Evolutionary conservation across 2,888 invertebrate species (phyloP), one percentile per base, ranked within the genome.

Genomic region (Hirtodrosophila histrioides): DNA sequence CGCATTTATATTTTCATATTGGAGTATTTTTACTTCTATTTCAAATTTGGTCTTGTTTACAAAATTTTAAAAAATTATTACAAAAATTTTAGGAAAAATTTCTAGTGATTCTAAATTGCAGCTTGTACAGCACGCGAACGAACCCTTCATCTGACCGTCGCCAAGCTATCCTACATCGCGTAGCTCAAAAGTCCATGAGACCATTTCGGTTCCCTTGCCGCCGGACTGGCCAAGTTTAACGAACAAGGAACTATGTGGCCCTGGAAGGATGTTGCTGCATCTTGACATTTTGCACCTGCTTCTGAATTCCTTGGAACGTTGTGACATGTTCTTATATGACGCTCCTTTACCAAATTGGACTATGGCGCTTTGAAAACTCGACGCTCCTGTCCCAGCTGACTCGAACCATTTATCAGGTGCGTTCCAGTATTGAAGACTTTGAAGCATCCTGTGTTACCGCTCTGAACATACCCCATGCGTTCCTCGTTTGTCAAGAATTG

Each of bases 301-400:
- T 4, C 4, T 6, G 27, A 27, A 17, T 1, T 17, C 3, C 27
- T 5, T 6, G 3, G 6, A 27, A 5, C 27, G 17, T 17, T 17
- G 17, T 6, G 5, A 3, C 4, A 27, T 27, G 51, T 37, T 4
- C 9, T 2, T 81, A 69, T n/a, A 4, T 45, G 0, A 0, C 12
- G 0, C 10, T 69, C 36, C 60, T 78, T 24, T 6, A 3, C 1
- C 5, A 43, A 4, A 24, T 81, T 5, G 6, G 35, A 0, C 5
- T 7, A 1, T 73, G 67, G 63, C 78, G 81, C 1, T 4, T n/a
- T 1, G 10, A 4, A 3, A 8, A 65, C 40, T 69, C 65, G 56
- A 1, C 9, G 0, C 49, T 81, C 0, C n/a, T 57, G 2, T 31
- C 53, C 0, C 58, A 85, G 49, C 2, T 81, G 0, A 50, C 82